Evolutionary conservation across 2,888 invertebrate species (phyloP).

Genomic region (Synergus gifuensis): DNA sequence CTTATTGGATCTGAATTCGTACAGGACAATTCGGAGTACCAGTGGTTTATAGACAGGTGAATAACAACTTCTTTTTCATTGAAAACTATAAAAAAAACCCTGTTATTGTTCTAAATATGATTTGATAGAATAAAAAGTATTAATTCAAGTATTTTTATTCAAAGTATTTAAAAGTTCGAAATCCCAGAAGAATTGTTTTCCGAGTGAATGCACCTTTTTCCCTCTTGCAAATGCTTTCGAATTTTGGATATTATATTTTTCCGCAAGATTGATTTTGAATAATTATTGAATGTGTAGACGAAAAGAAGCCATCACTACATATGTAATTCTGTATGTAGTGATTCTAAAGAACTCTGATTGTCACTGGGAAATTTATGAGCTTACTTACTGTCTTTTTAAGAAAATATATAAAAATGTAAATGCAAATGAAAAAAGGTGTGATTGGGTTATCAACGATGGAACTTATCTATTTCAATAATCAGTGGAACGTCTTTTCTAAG

Average conservation of each 20-base stretch:
- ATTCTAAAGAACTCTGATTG: too few species aligned
- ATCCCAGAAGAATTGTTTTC: not conserved
- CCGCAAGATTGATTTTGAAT: too few species aligned
- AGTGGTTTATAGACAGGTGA: constrained; percentile 94
- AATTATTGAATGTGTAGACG: too few species aligned
- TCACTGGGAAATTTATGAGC: not conserved
- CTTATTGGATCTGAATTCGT: constrained; percentile 82
- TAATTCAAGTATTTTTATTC: not conserved
- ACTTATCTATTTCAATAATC: constrained; percentile 24
- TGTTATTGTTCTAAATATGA: not conserved
- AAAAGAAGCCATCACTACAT: too few species aligned
- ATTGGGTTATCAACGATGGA: not conserved
- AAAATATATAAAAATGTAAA: not conserved
- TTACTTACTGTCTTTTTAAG: not conserved
- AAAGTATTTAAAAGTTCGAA: not conserved
- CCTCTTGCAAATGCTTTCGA: not conserved
- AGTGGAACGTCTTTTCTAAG: constrained; percentile 71
- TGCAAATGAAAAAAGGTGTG: not conserved
- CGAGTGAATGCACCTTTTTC: not conserved
- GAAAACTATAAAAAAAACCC: not conserved
- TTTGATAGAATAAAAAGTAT: not conserved
- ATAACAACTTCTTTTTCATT: constrained; percentile 61
- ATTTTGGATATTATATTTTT: too few species aligned
- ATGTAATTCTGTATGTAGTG: too few species aligned
- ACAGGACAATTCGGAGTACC: constrained; percentile 93